Conservation (phyloP, 2,113 vertebrate genomes). For the Miniopterus natalensis region DNA sequence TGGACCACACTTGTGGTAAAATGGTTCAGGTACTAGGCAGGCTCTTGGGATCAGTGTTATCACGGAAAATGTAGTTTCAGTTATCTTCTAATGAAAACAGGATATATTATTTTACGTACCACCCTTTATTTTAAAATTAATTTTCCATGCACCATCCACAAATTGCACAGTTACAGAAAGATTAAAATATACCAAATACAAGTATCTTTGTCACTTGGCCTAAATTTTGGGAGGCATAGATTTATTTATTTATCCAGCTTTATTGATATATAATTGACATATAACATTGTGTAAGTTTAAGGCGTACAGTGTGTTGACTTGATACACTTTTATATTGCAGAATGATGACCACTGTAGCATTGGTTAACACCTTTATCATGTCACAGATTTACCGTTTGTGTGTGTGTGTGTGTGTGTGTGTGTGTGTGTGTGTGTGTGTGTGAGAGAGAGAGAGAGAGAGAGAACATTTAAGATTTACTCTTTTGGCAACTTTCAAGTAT, state of each 20-base stretch:
- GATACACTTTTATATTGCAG: not conserved
- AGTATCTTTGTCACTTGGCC: not conserved
- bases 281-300: not conserved
- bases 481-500: not conserved
- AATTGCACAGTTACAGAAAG: not conserved
- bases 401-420: too few relatives aligned
- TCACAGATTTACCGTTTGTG: not conserved
- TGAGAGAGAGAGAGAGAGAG: too few relatives aligned
- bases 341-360: not conserved
- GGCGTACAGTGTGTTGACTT: not conserved
- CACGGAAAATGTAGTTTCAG: not conserved
- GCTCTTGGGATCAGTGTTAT: not conserved
- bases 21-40: not conserved
- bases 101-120: not conserved
- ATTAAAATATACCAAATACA: not conserved
- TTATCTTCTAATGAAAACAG: not conserved
- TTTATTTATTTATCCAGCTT: not conserved
- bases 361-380: not conserved
- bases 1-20: not conserved
- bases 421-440: too few relatives aligned
- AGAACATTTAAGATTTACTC: not conserved
- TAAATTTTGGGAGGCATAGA: not conserved
- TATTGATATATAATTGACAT: not conserved
- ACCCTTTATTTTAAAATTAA: slow-evolving; percentile 19
- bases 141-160: slow-evolving; percentile 6